Conservation (phyloP, 2,797 vertebrate genomes). For the Pitangus sulphuratus region DNA sequence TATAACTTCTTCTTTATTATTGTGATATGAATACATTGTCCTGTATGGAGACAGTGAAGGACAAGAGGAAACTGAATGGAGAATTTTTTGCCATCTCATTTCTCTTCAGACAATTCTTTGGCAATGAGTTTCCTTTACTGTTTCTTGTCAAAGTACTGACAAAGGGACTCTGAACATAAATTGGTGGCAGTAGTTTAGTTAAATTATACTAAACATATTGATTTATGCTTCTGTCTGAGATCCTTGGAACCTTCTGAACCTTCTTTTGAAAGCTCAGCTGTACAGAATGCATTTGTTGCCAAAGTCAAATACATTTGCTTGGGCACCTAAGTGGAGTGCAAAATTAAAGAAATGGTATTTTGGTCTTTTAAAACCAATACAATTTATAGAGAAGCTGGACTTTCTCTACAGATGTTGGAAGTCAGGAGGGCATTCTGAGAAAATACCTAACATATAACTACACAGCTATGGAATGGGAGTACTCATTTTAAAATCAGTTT, state of each 20-base stretch:
- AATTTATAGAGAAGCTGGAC: not conserved
- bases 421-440: not conserved
- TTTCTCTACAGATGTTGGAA: not conserved
- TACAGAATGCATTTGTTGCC: not conserved
- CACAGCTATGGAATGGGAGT: not conserved
- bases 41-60: not conserved
- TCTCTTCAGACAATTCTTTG: not conserved
- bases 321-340: not conserved
- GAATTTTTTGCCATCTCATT: not conserved
- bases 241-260: conserved; percentile 13
- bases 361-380: not conserved
- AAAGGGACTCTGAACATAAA: conserved; percentile 6
- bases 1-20: not conserved
- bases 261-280: conserved; percentile 26
- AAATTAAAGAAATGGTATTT: not conserved
- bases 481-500: not conserved
- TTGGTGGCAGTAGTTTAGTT: not conserved
- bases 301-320: not conserved
- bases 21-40: not conserved
- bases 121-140: not conserved
- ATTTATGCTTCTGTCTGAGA: conserved; percentile 24
- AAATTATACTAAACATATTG: conserved; percentile 24
- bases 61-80: not conserved
- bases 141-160: not conserved
- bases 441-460: not conserved